Evolutionary conservation across 1,140 invertebrate species (phyloP).

Genomic region (Heliconius eleuchia): DNA sequence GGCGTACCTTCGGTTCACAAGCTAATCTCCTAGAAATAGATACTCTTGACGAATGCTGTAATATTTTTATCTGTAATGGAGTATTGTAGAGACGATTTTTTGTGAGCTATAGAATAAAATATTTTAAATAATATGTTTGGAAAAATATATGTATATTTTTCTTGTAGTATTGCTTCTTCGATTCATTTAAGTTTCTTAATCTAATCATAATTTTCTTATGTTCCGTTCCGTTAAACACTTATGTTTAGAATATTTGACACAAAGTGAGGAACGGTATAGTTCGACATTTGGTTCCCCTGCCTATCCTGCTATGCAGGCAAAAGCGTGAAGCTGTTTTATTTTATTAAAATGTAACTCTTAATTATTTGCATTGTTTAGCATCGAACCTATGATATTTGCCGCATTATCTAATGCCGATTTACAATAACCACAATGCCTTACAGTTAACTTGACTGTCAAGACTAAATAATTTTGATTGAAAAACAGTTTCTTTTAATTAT

Average conservation of each 20-base stretch:
- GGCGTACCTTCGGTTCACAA: background rate
- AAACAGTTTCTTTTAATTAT: background rate
- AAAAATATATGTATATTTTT: too few relatives aligned
- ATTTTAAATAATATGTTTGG: too few relatives aligned
- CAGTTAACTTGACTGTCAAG: background rate
- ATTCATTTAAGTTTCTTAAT: too few relatives aligned
- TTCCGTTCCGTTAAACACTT: too few relatives aligned
- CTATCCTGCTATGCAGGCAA: too few relatives aligned
- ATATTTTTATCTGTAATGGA: background rate
- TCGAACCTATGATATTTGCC: background rate
- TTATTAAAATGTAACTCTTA: too few relatives aligned
- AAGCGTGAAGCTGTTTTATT: too few relatives aligned
- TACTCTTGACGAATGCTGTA: background rate
- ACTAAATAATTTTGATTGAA: background rate
- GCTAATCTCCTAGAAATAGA: constrained; percentile 1
- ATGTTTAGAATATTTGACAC: too few relatives aligned
- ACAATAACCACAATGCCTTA: background rate
- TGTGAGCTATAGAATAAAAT: background rate
- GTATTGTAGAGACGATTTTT: background rate
- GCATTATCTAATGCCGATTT: background rate
- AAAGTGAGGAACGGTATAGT: too few relatives aligned
- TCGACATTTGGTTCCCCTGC: too few relatives aligned
- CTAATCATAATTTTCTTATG: too few relatives aligned
- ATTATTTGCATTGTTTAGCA: background rate
- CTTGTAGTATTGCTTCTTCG: background rate